Conservation (phyloP, 2,888 invertebrate genomes). For the Macropis europaea region DNA sequence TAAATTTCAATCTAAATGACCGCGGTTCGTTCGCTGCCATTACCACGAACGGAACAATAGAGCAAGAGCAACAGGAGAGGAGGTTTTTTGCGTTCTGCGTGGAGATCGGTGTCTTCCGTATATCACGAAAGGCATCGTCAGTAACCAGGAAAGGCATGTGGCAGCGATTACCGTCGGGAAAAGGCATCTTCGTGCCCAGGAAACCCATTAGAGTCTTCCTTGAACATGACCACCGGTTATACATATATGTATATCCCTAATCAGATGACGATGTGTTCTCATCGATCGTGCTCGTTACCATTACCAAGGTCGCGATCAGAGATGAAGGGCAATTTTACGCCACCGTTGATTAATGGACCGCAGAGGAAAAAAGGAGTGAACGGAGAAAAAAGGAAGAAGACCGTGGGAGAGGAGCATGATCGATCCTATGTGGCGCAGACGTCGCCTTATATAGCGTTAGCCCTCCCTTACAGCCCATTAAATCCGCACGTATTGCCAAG, state of each 20-base stretch:
- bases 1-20: slow-evolving; percentile 15
- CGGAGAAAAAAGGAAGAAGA: not conserved
- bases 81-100: not conserved
- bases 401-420: slow-evolving; percentile 43
- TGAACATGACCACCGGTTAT: not conserved
- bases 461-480: slow-evolving; percentile 58
- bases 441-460: slow-evolving; percentile 44
- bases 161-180: slow-evolving; percentile 22
- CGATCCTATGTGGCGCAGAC: slow-evolving; percentile 43
- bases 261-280: slow-evolving; percentile 40
- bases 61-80: not conserved
- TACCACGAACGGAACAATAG: not conserved
- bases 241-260: slow-evolving; percentile 23
- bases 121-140: slow-evolving; percentile 9
- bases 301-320: slow-evolving; percentile 34
- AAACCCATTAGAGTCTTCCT: slow-evolving; percentile 25
- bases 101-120: slow-evolving; percentile 1
- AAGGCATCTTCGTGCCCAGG: not conserved
- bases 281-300: slow-evolving; percentile 26
- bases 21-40: too few relatives aligned
- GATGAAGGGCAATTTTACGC: slow-evolving; percentile 38
- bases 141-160: slow-evolving; percentile 12
- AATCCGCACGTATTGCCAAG: slow-evolving; percentile 52
- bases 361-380: not conserved
- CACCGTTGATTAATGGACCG: slow-evolving; percentile 43